phyloP scores from a whole-genome alignment of 2,797 vertebrate genomes.

The Sebastes flavidus region DNA sequence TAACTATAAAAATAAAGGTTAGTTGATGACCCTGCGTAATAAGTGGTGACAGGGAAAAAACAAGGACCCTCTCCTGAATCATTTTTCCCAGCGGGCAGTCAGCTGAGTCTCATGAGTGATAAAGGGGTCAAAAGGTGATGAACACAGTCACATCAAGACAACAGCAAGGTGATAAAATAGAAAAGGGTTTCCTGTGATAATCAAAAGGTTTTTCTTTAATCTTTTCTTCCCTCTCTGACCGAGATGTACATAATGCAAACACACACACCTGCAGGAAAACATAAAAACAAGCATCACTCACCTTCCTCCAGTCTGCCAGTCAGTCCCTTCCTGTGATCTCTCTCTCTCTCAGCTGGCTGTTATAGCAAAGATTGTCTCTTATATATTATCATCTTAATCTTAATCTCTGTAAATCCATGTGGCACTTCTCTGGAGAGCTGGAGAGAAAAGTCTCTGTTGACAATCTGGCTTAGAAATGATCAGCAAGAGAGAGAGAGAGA shows the following conservation, averaged over 20 bases:
- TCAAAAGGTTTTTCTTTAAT: neutral
- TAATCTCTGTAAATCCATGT: slow-evolving; percentile 2
- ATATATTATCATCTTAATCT: neutral
- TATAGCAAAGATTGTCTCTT: neutral
- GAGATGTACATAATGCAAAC: neutral
- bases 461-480: slow-evolving; percentile 43
- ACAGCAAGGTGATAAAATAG: neutral
- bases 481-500: neutral
- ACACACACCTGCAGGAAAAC: neutral
- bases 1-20: neutral
- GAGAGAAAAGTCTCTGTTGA: slow-evolving; percentile 1
- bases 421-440: slow-evolving; percentile 6
- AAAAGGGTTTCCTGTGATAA: neutral
- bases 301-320: slow-evolving; percentile 10
- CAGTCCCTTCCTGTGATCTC: neutral
- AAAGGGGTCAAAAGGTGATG: neutral
- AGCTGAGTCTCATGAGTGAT: neutral
- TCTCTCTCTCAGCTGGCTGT: neutral
- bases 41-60: neutral
- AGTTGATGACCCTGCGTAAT: neutral
- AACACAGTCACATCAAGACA: neutral
- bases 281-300: slow-evolving; percentile 16
- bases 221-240: neutral
- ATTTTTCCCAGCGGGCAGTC: neutral
- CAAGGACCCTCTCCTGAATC: neutral